phyloP scores from a whole-genome alignment of 2,797 vertebrate species.

The Antennarius maculatus region DNA sequence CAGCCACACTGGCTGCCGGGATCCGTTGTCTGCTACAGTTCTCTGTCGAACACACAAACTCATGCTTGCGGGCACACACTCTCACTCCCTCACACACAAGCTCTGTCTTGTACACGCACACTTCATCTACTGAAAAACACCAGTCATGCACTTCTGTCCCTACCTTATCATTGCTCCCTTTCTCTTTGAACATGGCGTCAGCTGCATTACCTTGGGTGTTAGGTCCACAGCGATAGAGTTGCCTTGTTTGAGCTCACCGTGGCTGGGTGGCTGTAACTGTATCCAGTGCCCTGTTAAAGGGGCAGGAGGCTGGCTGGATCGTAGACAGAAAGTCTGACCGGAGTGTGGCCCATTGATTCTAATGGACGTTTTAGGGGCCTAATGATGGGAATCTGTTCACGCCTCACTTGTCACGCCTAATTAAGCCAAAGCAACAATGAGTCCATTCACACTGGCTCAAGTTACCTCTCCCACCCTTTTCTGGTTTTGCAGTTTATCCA shows the following conservation, averaged over 20 bases:
- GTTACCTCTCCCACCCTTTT: slow-evolving; percentile 74
- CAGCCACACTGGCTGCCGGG: slow-evolving; percentile 66
- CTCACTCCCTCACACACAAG: slow-evolving; percentile 10
- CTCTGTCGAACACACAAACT: slow-evolving; percentile 53
- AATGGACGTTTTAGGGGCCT: slow-evolving; percentile 86
- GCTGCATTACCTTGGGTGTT: slow-evolving; percentile 82
- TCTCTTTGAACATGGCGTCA: slow-evolving; percentile 72
- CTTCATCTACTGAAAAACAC: slow-evolving; percentile 22
- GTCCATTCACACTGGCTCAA: slow-evolving; percentile 86
- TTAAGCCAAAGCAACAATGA: slow-evolving; percentile 86
- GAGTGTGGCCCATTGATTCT: slow-evolving; percentile 86
- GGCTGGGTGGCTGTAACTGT: slow-evolving; percentile 78
- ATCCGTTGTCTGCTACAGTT: slow-evolving; percentile 65
- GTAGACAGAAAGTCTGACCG: slow-evolving; percentile 85
- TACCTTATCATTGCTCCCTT: slow-evolving; percentile 56
- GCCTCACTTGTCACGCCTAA: slow-evolving; percentile 86
- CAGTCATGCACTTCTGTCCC: slow-evolving; percentile 40
- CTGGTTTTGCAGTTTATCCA: slow-evolving; percentile 54
- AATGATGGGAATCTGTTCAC: slow-evolving; percentile 90
- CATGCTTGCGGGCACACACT: slow-evolving; percentile 40
- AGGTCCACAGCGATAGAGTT: slow-evolving; percentile 76
- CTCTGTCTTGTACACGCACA: slow-evolving; percentile 34
- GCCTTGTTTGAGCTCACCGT: slow-evolving; percentile 75
- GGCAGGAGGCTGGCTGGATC: slow-evolving; percentile 71
- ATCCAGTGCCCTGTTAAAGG: slow-evolving; percentile 75